Evolutionary conservation across 2,113 vertebrate genomes (phyloP).

Genomic region (Apodemus speciosus): DNA sequence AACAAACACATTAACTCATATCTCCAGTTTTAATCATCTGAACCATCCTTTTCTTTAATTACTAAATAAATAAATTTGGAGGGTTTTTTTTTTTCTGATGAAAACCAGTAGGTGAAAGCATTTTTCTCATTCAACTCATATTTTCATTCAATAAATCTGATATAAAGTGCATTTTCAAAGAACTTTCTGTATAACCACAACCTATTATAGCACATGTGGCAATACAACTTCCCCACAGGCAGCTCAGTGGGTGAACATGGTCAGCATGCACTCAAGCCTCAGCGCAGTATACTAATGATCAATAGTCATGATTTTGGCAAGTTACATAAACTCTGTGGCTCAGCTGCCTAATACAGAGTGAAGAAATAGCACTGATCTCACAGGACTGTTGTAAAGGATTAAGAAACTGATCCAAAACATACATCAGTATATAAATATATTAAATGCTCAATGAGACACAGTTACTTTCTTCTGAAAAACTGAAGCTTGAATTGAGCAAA

Average conservation of each 20-base stretch:
- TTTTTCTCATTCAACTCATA: neutral
- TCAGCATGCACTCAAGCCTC: too few relatives aligned
- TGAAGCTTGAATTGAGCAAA: neutral
- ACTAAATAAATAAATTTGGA: slow-evolving; percentile 33
- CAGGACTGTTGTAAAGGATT: neutral
- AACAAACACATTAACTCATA: neutral
- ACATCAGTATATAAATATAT: neutral
- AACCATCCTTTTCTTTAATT: neutral
- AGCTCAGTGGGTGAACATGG: neutral
- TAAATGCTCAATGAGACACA: neutral
- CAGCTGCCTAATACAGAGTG: neutral
- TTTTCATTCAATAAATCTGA: neutral
- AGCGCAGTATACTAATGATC: too few relatives aligned
- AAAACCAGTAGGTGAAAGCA: neutral
- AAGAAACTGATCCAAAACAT: neutral
- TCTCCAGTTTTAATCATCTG: neutral
- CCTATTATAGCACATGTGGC: too few relatives aligned
- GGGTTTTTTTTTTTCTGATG: too few relatives aligned
- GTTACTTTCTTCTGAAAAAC: slow-evolving; percentile 34
- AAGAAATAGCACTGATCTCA: neutral
- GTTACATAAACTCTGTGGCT: neutral
- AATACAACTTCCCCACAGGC: neutral
- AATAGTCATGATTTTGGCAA: too few relatives aligned
- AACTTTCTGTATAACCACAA: too few relatives aligned
- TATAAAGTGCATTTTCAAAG: neutral